Conservation (phyloP, 2,888 invertebrate species). For the Digitonthophagus gazella region DNA sequence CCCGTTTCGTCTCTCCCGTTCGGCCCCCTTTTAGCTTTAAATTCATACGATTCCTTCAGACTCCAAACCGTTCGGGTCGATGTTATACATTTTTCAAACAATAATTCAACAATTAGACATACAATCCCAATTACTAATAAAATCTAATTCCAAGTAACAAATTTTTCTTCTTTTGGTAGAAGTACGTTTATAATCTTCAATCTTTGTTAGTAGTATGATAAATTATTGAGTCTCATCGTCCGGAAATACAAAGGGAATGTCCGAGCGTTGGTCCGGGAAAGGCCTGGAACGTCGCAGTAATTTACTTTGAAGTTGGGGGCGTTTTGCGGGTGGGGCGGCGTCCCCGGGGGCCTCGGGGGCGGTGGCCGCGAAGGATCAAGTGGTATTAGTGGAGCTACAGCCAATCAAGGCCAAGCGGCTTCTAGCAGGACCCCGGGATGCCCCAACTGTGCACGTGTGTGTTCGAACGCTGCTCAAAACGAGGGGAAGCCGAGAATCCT, state of each 20-base stretch:
- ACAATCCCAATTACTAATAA: not conserved
- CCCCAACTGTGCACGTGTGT: no score
- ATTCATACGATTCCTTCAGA: not conserved
- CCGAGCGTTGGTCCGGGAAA: not conserved
- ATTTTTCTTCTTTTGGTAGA: not conserved
- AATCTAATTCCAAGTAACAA: no score
- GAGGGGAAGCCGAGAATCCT: no score
- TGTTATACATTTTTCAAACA: not conserved
- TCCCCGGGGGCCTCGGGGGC: constrained; percentile 57
- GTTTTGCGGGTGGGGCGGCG: constrained; percentile 26
- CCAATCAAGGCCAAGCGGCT: constrained; percentile 58
- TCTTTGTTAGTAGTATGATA: not conserved
- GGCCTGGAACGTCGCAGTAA: constrained; percentile 15
- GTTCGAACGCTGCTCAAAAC: no score
- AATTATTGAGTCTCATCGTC: not conserved
- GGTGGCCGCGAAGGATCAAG: constrained; percentile 65
- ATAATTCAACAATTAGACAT: not conserved
- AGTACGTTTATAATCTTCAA: no score
- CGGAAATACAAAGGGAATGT: not conserved
- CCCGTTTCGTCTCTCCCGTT: not conserved
- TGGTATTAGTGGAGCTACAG: constrained; percentile 69
- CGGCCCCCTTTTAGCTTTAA: not conserved
- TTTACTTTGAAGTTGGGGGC: constrained; percentile 28
- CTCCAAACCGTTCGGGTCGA: not conserved
- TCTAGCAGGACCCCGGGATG: not conserved